These are phyloP conservation scores for Cosmopolites sordidus DNA, from an alignment of 2,888 invertebrate genomes.

Conservation along the genomic window DNA sequence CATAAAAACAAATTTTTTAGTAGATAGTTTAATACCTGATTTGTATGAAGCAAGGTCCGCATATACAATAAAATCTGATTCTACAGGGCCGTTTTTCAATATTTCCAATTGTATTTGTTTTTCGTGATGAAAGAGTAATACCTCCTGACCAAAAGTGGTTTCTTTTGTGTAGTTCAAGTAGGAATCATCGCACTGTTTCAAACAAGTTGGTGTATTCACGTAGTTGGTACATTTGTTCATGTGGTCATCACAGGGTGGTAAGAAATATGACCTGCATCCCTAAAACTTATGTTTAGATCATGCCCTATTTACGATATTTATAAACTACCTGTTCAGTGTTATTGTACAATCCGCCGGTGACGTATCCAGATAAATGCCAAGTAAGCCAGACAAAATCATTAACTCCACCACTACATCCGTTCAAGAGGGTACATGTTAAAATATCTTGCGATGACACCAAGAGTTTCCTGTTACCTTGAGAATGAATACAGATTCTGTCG, in stretches of 20 bases:
- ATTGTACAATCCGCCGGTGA: constrained; percentile 73
- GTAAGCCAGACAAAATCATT: constrained; percentile 76
- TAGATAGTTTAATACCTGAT: constrained; percentile 7
- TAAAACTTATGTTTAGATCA: constrained; percentile 1
- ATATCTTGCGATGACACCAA: constrained; percentile 20
- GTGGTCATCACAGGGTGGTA: constrained; percentile 23
- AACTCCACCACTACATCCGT: constrained; percentile 67
- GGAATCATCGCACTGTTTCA: constrained; percentile 15
- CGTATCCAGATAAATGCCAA: constrained; percentile 73
- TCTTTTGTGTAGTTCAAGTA: constrained; percentile 4
- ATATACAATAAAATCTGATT: constrained; percentile 80
- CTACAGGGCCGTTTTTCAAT: constrained; percentile 78
- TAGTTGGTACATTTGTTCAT: constrained; percentile 19
- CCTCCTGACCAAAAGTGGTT: constrained; percentile 14
- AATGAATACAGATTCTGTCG: constrained; percentile 23
- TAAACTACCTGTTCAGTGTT: constrained; percentile 9
- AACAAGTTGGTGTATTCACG: constrained; percentile 22
- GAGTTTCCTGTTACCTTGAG: constrained; percentile 12
- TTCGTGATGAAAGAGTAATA: constrained; percentile 6
- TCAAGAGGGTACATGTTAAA: constrained; percentile 10
- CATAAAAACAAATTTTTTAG: background rate
- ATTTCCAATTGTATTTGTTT: constrained; percentile 74
- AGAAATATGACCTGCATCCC: constrained; percentile 26
- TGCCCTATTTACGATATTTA: too few relatives aligned
- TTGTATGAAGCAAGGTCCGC: constrained; percentile 58